Evolutionary conservation across 2,888 invertebrate genomes (phyloP).

Genomic region (Eristalis arbustorum): DNA sequence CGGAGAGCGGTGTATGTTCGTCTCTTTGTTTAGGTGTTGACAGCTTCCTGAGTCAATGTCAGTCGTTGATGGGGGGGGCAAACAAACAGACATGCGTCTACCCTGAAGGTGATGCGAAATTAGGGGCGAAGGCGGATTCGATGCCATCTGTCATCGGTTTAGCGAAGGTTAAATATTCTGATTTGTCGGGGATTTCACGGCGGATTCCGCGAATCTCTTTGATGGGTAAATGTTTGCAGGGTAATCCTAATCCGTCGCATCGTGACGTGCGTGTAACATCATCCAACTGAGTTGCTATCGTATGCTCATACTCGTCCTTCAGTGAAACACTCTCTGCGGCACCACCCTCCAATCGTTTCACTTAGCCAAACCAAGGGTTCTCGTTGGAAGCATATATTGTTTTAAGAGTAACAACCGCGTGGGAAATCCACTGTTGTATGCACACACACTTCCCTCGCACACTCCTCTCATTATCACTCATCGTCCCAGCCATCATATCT

Average conservation of each 20-base stretch:
- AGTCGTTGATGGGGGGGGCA: not conserved
- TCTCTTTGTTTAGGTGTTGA: not conserved
- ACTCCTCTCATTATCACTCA: too few relatives aligned
- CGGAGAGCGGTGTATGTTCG: not conserved
- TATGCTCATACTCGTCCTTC: too few relatives aligned
- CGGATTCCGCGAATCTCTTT: too few relatives aligned
- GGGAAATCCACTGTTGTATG: not conserved
- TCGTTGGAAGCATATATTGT: not conserved
- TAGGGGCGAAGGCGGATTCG: not conserved
- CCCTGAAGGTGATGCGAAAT: not conserved
- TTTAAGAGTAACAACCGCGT: not conserved
- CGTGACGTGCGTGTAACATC: too few relatives aligned
- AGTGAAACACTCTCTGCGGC: not conserved
- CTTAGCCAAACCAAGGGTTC: not conserved
- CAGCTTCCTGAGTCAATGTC: not conserved
- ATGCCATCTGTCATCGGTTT: not conserved
- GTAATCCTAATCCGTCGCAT: too few relatives aligned
- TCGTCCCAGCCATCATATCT: too few relatives aligned
- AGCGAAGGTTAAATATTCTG: not conserved
- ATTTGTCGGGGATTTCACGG: too few relatives aligned
- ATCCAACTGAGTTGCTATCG: not conserved
- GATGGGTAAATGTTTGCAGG: too few relatives aligned
- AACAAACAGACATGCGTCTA: not conserved
- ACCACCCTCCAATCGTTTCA: not conserved
- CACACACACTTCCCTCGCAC: too few relatives aligned